A percentile compares a stretch with the other conserved stretches of the same genome.
phyloP scores from a whole-genome alignment of 2,888 invertebrate species.

The Lutraria lutraria region DNA sequence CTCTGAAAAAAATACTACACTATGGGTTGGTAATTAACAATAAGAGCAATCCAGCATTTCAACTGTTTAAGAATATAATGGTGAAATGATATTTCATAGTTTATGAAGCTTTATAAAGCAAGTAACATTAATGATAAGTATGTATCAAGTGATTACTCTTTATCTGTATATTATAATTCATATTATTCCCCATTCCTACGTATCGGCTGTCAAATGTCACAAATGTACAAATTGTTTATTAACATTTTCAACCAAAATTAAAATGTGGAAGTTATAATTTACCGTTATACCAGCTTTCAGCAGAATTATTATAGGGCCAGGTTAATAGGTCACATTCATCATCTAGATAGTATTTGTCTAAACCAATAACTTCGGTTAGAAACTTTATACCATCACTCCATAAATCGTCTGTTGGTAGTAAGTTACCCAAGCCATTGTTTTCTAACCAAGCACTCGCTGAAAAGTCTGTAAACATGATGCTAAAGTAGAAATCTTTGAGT shows the following conservation, averaged over 20 bases:
- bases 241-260: too few relatives aligned
- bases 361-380: conserved; percentile 29
- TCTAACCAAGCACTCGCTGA: conserved; percentile 13
- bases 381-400: conserved; percentile 34
- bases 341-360: conserved; percentile 20
- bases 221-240: too few relatives aligned
- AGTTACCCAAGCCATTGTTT: conserved; percentile 34
- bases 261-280: background rate
- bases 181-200: too few relatives aligned
- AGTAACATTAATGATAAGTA: too few relatives aligned
- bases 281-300: conserved; percentile 39
- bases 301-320: background rate
- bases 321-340: background rate
- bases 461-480: conserved; percentile 28
- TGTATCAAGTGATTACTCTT: too few relatives aligned
- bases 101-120: too few relatives aligned
- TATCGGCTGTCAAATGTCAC: too few relatives aligned
- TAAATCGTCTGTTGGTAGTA: conserved; percentile 26
- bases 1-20: conserved; percentile 18
- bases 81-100: too few relatives aligned
- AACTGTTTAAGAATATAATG: too few relatives aligned
- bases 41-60: too few relatives aligned
- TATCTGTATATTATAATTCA: too few relatives aligned
- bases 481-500: background rate
- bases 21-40: too few relatives aligned